Evolutionary conservation across 2,888 invertebrate genomes (phyloP).

Genomic region (Zaprionus bogoriensis): DNA sequence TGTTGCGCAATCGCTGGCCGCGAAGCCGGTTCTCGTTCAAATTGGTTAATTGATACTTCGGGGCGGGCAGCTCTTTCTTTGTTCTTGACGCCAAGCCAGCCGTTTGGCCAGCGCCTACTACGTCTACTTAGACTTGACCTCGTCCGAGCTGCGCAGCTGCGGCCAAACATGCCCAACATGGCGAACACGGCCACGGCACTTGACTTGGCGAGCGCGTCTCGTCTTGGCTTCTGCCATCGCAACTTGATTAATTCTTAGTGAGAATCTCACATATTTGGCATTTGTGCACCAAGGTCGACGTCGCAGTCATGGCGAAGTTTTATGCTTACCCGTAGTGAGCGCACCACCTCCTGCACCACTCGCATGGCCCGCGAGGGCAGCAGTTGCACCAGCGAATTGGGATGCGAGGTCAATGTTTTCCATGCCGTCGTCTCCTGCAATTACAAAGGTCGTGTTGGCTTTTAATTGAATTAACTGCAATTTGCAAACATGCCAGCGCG

Average conservation of each 20-base stretch:
- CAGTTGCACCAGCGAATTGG: constrained; percentile 81
- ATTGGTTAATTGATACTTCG: constrained; percentile 3
- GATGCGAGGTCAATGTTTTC: constrained; percentile 82
- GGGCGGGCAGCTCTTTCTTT: constrained; percentile 53
- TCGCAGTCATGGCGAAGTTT: too few relatives aligned
- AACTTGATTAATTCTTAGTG: constrained; percentile 20
- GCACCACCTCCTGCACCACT: constrained; percentile 83
- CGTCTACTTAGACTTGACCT: constrained; percentile 38
- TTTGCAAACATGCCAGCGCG: constrained; percentile 48
- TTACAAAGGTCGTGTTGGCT: constrained; percentile 30
- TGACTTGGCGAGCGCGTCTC: constrained; percentile 22
- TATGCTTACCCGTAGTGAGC: constrained; percentile 81
- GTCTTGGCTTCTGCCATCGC: constrained; percentile 34
- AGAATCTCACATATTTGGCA: constrained; percentile 23
- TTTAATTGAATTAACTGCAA: constrained; percentile 45
- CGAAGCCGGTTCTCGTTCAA: constrained; percentile 45
- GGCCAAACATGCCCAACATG: not conserved
- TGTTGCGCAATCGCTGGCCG: constrained; percentile 50
- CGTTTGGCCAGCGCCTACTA: not conserved
- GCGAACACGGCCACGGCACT: constrained; percentile 26
- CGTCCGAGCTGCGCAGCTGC: constrained; percentile 33
- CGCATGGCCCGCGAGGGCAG: constrained; percentile 83
- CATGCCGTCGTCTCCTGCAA: constrained; percentile 83
- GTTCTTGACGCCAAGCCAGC: constrained; percentile 56
- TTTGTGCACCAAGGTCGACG: constrained; percentile 42